These are phyloP conservation scores for Chunga burmeisteri DNA, from an alignment of 2,113 vertebrate genomes.

Conservation along the genomic window DNA sequence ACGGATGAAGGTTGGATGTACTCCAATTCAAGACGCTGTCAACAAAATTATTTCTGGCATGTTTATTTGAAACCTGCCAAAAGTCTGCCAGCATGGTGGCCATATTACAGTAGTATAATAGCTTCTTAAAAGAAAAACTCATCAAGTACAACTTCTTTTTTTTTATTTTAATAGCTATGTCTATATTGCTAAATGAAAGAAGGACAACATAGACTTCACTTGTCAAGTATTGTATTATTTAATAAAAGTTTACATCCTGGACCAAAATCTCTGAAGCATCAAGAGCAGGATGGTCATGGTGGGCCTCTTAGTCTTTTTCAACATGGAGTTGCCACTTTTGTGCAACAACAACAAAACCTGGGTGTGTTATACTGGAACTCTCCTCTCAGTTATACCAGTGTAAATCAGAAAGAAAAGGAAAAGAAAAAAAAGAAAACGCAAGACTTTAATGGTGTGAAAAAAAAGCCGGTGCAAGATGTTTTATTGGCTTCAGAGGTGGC, in stretches of 20 bases:
- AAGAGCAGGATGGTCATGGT: neutral
- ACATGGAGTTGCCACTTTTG: neutral
- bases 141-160: neutral
- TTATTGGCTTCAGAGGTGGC: neutral
- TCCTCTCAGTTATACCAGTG: neutral
- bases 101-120: neutral
- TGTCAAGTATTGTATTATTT: neutral
- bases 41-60: slow-evolving; percentile 54
- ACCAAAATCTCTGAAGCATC: neutral
- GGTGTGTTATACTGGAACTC: neutral
- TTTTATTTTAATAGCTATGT: neutral
- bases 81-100: neutral
- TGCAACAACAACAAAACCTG: neutral
- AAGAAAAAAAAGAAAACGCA: neutral
- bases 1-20: slow-evolving; percentile 5
- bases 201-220: neutral
- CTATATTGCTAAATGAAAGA: neutral
- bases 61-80: slow-evolving; percentile 22
- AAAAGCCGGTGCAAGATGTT: neutral
- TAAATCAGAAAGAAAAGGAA: neutral
- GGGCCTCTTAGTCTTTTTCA: neutral
- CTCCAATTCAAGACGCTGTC: slow-evolving; percentile 28
- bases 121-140: neutral
- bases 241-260: neutral
- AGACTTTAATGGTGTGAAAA: neutral